Conservation (phyloP, 2,888 invertebrate species). For the Dastarcus helophoroides region DNA sequence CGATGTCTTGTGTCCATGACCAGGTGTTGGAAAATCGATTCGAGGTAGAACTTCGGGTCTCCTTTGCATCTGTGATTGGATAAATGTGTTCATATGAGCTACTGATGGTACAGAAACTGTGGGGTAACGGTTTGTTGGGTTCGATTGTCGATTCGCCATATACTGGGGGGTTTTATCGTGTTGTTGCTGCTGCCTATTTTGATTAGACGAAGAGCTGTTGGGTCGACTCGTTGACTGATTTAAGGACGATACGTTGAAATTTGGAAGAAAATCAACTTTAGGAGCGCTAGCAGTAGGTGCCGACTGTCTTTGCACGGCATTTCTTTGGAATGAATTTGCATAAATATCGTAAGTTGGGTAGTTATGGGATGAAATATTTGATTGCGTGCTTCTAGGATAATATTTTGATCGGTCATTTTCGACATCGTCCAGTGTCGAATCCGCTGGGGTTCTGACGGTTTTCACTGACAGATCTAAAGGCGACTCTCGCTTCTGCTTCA, state of each 20-base stretch:
- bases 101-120: conserved; percentile 18
- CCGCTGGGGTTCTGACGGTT: conserved; percentile 78
- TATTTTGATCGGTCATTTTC: conserved; percentile 35
- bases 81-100: conserved; percentile 24
- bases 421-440: conserved; percentile 69
- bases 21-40: conserved; percentile 25
- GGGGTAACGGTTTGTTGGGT: conserved; percentile 16
- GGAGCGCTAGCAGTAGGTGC: conserved; percentile 44
- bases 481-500: conserved; percentile 51
- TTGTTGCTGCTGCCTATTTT: background rate
- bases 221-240: conserved; percentile 6
- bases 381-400: conserved; percentile 15
- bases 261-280: conserved; percentile 69
- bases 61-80: conserved; percentile 13
- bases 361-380: conserved; percentile 21
- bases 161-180: conserved; percentile 10
- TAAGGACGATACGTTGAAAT: conserved; percentile 45
- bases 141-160: conserved; percentile 11
- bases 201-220: too few species aligned
- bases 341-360: conserved; percentile 25
- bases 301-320: conserved; percentile 20
- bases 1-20: conserved; percentile 16
- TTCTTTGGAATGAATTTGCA: conserved; percentile 24
- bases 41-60: conserved; percentile 19
- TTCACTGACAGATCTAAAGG: conserved; percentile 82